Percentiles rank a stretch among this genome's conserved stretches.
These are phyloP conservation scores for Venusia cambrica DNA, from an alignment of 2,888 invertebrate species.

Conservation along the genomic window DNA sequence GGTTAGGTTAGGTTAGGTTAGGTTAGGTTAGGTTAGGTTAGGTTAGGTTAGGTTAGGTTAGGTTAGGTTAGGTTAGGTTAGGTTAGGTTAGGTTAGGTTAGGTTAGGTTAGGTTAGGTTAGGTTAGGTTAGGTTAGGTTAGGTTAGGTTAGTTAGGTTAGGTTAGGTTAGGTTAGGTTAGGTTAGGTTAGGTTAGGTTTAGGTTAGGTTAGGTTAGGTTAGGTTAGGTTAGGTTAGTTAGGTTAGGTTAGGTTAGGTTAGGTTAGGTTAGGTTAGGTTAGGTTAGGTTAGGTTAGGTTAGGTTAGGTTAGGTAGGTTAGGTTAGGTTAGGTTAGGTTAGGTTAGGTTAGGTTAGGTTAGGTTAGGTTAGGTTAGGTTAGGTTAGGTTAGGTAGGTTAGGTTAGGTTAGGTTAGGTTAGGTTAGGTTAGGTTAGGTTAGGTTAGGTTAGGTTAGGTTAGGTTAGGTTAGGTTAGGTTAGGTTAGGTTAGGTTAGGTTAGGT, in stretches of 20 bases:
- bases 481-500: conserved; percentile 14
- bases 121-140: neutral
- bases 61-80: conserved; percentile 1
- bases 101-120: neutral
- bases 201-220: conserved; percentile 27
- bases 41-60: conserved; percentile 3
- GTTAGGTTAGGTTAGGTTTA: conserved; percentile 23
- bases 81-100: conserved; percentile 5
- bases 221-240: conserved; percentile 25
- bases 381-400: neutral
- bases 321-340: conserved; percentile 12
- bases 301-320: conserved; percentile 12
- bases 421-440: conserved; percentile 14
- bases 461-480: conserved; percentile 14
- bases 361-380: conserved; percentile 1
- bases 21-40: conserved; percentile 22
- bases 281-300: conserved; percentile 13
- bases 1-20: conserved; percentile 21
- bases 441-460: conserved; percentile 14
- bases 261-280: conserved; percentile 10
- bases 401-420: too few relatives aligned
- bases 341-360: conserved; percentile 10
- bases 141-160: conserved; percentile 14
- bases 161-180: conserved; percentile 23
- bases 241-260: conserved; percentile 14